phyloP scores from a whole-genome alignment of 2,888 invertebrate species.

The Drosophila siamana region DNA sequence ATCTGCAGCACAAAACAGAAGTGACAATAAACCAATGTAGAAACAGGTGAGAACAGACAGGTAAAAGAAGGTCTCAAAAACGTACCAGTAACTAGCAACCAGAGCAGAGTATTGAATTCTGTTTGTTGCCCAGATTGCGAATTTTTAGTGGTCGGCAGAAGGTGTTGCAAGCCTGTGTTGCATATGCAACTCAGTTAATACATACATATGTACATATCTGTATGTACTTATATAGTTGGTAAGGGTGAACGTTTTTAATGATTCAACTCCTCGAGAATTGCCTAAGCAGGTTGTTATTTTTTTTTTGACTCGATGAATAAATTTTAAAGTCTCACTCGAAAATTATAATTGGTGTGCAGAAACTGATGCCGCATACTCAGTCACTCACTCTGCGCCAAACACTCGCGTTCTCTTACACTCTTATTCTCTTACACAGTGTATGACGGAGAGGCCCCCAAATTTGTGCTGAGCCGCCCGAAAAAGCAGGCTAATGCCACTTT shows the following conservation, averaged over 20 bases:
- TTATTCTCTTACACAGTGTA: conserved; percentile 11
- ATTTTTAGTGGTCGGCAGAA: too few species aligned
- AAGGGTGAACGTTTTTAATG: conserved; percentile 1
- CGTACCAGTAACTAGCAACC: too few species aligned
- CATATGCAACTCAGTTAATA: neutral
- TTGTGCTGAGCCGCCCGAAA: conserved; percentile 48
- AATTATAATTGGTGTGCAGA: conserved; percentile 64
- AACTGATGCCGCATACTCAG: conserved; percentile 33
- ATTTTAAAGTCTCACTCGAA: conserved; percentile 67
- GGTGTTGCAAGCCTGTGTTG: too few species aligned
- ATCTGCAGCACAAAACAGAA: conserved; percentile 72
- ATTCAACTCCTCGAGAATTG: conserved; percentile 4
- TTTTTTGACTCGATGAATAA: conserved; percentile 63
- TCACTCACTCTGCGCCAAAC: conserved; percentile 12
- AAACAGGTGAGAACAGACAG: neutral
- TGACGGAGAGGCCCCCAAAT: conserved; percentile 48
- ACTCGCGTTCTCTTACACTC: conserved; percentile 12
- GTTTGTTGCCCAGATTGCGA: too few species aligned
- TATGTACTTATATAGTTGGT: neutral
- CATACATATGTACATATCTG: neutral
- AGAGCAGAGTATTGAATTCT: too few species aligned
- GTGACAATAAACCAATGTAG: conserved; percentile 76
- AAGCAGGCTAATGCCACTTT: conserved; percentile 82
- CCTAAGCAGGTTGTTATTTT: conserved; percentile 28
- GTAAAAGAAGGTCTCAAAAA: neutral